These are phyloP conservation scores for Erythrocercus mccallii DNA, from an alignment of 2,113 vertebrate genomes.

Conservation along the genomic window DNA sequence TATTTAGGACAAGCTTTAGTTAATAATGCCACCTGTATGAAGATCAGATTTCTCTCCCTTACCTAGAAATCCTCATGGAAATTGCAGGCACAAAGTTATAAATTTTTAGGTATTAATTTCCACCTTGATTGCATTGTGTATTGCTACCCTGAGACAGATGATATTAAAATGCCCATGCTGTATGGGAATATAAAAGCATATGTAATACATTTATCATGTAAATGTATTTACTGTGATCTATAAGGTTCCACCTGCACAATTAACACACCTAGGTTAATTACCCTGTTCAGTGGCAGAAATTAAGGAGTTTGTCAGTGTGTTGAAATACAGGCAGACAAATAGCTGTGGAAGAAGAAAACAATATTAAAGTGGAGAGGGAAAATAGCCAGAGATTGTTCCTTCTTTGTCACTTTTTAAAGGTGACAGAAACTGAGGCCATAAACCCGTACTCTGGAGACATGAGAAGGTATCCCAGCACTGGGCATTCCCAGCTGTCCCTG, in stretches of 20 bases:
- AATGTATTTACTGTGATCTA: neutral
- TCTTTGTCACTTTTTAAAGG: neutral
- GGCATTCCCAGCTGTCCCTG: neutral
- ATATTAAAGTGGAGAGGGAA: neutral
- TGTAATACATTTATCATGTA: neutral
- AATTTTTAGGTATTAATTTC: neutral
- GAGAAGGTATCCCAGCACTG: neutral
- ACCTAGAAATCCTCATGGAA: neutral
- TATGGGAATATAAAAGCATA: neutral
- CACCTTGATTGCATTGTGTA: neutral
- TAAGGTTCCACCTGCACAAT: neutral
- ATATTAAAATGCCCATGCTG: neutral
- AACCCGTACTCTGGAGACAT: neutral
- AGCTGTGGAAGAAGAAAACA: neutral
- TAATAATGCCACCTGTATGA: rapidly evolving
- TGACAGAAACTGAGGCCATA: neutral
- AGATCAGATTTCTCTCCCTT: neutral
- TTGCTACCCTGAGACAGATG: neutral
- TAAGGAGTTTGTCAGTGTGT: neutral
- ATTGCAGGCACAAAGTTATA: neutral
- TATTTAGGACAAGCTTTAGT: neutral
- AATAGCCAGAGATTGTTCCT: neutral
- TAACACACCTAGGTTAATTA: neutral
- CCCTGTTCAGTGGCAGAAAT: neutral
- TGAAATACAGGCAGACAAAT: neutral